Base-by-base conservation (phyloP, 1,140 invertebrate species). In the Grapholita molesta region DNA sequence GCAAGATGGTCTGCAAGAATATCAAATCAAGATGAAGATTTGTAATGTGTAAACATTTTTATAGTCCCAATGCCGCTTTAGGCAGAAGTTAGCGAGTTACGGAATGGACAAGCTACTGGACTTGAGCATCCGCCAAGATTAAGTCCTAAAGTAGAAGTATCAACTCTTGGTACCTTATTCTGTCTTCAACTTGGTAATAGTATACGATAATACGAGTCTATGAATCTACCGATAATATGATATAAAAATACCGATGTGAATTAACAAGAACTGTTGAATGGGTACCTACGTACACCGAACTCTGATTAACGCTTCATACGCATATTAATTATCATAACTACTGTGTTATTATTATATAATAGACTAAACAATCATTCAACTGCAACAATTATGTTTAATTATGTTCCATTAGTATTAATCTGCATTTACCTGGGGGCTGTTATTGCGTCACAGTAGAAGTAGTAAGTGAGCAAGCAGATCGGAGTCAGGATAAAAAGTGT, bases 101-200 rank as follows among this genome's bases (percentile, higher is more conserved):
- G 79, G 78, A 83, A 83, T 78, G 79, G 83, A 80, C 77, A 67
- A 66, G 66, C 73, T 75, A 73, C 70, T 70, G 79, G 70, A 79
- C 73, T 77, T 66, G 68, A 82, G 79, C 82, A 87, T 78, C 79
- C 80, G 82, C 77, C 82, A 78, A 84, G 85, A 88, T 89, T 89
- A 86, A 86, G 74, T 83, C 82, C 75, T 74, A 69, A 88, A 89
- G 76, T 89, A 85, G 74, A 66, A 69, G 80, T 83, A 88, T 88
- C 78, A 79, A 82, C 74, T 42, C 12, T 15, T 64, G 77, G 76
- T 80, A 78, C 80, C 85, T 85, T 87, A 86, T 88, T 85, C 84
- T 80, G 82, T 82, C 79, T 81, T 78, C 72, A n/a, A 42, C 12
- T 42, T 42, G 6, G 38, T 15, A 42, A 12, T 12, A 42, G 38